phyloP scores from a whole-genome alignment of 2,113 vertebrate genomes.

The Polypterus senegalus region DNA sequence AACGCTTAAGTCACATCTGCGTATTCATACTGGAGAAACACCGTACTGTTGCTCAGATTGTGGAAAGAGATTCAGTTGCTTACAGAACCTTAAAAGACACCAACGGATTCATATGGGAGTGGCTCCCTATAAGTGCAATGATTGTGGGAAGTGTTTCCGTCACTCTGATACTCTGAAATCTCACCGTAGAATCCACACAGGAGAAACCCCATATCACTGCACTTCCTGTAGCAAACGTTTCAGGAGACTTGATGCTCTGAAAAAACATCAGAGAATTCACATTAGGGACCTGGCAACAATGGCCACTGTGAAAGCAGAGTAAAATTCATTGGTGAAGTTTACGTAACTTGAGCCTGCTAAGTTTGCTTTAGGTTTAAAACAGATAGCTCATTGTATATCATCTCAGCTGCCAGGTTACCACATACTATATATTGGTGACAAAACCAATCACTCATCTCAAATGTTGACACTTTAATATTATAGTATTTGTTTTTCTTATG shows the following conservation, averaged over 20 bases:
- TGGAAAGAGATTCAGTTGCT: slow-evolving; percentile 24
- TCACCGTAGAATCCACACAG: slow-evolving; percentile 28
- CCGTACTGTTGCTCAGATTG: slow-evolving; percentile 23
- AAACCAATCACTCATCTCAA: too few relatives aligned
- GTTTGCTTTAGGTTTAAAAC: too few relatives aligned
- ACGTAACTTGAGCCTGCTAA: too few relatives aligned
- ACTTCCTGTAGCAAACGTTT: background rate
- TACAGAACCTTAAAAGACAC: slow-evolving; percentile 19
- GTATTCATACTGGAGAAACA: slow-evolving; percentile 22
- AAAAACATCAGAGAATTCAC: background rate
- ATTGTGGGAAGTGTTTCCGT: slow-evolving; percentile 27
- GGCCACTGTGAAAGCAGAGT: too few relatives aligned
- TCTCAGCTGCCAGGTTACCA: too few relatives aligned
- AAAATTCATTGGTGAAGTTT: too few relatives aligned
- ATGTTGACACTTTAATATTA: too few relatives aligned
- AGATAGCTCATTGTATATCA: too few relatives aligned
- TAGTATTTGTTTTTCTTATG: too few relatives aligned
- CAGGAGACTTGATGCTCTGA: background rate
- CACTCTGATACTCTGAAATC: slow-evolving; percentile 23
- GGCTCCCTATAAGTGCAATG: slow-evolving; percentile 22
- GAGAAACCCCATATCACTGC: slow-evolving; percentile 17
- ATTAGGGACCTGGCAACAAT: too few relatives aligned
- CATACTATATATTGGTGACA: too few relatives aligned
- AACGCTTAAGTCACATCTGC: slow-evolving; percentile 22
- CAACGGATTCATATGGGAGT: slow-evolving; percentile 27